Percentiles rank a stretch among this genome's conserved stretches.
Conservation (phyloP, 1,140 invertebrate genomes). For the Homarus americanus region DNA sequence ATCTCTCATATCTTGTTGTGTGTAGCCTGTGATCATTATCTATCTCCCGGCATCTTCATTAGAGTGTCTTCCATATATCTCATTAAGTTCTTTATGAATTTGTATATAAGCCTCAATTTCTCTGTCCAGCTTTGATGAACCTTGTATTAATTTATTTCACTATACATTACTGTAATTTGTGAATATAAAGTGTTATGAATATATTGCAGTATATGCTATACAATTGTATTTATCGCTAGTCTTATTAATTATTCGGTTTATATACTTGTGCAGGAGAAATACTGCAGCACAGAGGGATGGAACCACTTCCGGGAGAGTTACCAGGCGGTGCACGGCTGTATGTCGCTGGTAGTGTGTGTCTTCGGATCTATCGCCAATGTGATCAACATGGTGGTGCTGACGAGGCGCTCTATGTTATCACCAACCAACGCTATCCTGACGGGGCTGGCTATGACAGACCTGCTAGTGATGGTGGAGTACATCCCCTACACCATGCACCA, state of each 20-base stretch:
- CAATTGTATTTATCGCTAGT: not conserved
- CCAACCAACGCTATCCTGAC: slow-evolving; percentile 94
- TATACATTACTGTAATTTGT: not conserved
- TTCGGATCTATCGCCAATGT: slow-evolving; percentile 95
- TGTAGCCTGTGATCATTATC: no score
- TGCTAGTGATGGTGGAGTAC: slow-evolving; percentile 95
- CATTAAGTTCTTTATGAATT: no score
- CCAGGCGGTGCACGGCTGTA: slow-evolving; percentile 84
- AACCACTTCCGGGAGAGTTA: slow-evolving; percentile 71
- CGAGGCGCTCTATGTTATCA: slow-evolving; percentile 91
- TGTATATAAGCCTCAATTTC: no score
- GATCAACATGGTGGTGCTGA: slow-evolving; percentile 96
- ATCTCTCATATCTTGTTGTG: no score
- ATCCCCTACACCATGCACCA: slow-evolving; percentile 92
- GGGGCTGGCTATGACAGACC: slow-evolving; percentile 93
- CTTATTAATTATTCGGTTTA: not conserved
- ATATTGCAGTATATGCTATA: no score
- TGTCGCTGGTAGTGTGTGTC: slow-evolving; percentile 89
- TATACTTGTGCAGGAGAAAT: slow-evolving; percentile 9
- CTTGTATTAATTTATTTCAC: no score
- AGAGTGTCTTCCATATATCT: no score
- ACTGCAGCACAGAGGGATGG: slow-evolving; percentile 71
- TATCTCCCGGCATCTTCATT: no score
- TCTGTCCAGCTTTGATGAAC: no score
- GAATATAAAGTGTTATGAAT: not conserved